Base-by-base conservation (phyloP, 1,140 invertebrate genomes). In the Micrasema minimum region DNA sequence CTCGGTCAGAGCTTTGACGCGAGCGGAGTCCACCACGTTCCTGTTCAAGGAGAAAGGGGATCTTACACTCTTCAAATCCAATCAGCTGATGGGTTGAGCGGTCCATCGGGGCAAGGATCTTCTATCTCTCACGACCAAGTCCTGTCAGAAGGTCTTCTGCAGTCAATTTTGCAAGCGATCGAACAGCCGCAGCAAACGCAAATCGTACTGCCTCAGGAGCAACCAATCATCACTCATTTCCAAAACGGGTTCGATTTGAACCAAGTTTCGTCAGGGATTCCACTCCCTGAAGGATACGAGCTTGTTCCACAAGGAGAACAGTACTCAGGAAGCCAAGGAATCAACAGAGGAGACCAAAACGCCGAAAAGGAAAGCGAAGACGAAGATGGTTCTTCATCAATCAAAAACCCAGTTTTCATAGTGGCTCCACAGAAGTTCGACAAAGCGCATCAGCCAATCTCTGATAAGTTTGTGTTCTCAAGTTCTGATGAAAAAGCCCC, bases 61-160 rank as follows among this genome's bases (percentile, higher is more conserved):
- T 86, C 86, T 18, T 93, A 93, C 74, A 90, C 89, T 0, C 78
- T 93, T 7, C 90, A 93, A 79, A 92, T 93, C 53, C 91, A 92
- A 73, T 81, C 88, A 2, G 85, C 88, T 0, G 82, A 87, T 37
- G 79, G 77, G 69, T n/a, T 85, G 82, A 16, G 85, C 84, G 16
- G 85, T 84, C 14, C 71, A 72, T 12, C 41, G 76, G 14, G 76
- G 76, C 35, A 77, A 85, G 80, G 53, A 74, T 84, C 77, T 4
- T 77, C 80, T 0, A 82, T 88, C 31, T 83, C 87, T 10, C 92
- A 93, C 72, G 90, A 92, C 18, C 90, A 93, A 76, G 85, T 94
- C 1, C 77, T 94, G 9, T 92, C 91, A 0, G 88, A 93, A 77
- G 92, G 90, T 6, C 82, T 94, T 0, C 78, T 94, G 4, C 91